Percentiles rank a stretch among this genome's conserved stretches.
phyloP scores from a whole-genome alignment of 2,797 vertebrate genomes.

The Microctenopoma steveboyesi region DNA sequence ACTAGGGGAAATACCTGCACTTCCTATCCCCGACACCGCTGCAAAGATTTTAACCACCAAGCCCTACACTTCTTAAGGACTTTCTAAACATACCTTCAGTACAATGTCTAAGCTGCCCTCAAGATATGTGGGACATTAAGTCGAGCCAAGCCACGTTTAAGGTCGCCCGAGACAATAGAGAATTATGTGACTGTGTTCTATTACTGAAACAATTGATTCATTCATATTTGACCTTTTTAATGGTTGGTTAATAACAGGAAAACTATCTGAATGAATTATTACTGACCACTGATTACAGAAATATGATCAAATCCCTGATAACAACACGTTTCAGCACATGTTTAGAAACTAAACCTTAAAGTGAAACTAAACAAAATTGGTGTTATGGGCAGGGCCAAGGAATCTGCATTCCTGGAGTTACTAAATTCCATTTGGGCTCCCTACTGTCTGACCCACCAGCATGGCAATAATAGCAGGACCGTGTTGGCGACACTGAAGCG shows the following conservation, averaged over 20 bases:
- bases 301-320: not conserved
- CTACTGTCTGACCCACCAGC: constrained; percentile 61
- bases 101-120: constrained; percentile 18
- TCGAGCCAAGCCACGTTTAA: constrained; percentile 40
- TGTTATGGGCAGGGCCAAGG: constrained; percentile 47
- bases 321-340: not conserved
- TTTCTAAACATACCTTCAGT: constrained; percentile 21
- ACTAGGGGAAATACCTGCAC: constrained; percentile 32
- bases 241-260: not conserved
- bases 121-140: constrained; percentile 37
- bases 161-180: constrained; percentile 14
- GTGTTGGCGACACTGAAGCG: constrained; percentile 44
- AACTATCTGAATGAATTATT: constrained; percentile 7
- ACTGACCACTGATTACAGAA: not conserved
- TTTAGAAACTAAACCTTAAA: constrained; percentile 2
- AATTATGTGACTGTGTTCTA: not conserved
- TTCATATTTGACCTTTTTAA: not conserved
- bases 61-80: not conserved
- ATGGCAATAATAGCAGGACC: constrained; percentile 53
- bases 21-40: constrained; percentile 18
- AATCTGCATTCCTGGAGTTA: constrained; percentile 69
- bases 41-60: constrained; percentile 7
- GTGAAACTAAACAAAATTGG: constrained; percentile 13
- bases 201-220: not conserved
- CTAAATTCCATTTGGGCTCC: constrained; percentile 70